A percentile compares a stretch with the other conserved stretches of the same genome.
Evolutionary conservation across 1,140 invertebrate species (phyloP).

Genomic region (Eubasilissa regina): DNA sequence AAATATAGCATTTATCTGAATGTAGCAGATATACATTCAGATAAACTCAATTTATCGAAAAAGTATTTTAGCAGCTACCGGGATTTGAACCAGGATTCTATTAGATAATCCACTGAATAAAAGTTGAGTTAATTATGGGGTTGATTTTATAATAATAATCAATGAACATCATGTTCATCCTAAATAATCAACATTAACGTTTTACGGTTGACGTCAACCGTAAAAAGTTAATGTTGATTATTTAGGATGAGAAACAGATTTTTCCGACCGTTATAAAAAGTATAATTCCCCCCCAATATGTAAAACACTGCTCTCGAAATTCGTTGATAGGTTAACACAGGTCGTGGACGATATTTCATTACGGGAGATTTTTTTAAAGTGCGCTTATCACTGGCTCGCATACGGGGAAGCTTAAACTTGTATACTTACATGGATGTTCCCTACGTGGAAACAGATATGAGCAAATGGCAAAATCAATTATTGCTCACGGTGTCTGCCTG

Average conservation of each 20-base stretch:
- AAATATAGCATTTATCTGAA: too few relatives aligned
- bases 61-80: too few relatives aligned
- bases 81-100: too few relatives aligned
- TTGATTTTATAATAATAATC: neutral
- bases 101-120: neutral
- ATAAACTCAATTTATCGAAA: too few relatives aligned
- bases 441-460: too few relatives aligned
- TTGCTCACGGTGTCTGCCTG: too few relatives aligned
- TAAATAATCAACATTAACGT: too few relatives aligned
- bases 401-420: neutral
- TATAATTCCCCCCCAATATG: neutral
- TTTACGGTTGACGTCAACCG: neutral
- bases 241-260: too few relatives aligned
- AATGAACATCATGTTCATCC: neutral
- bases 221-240: neutral
- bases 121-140: too few relatives aligned
- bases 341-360: neutral
- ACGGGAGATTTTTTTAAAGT: neutral
- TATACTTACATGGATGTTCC: neutral
- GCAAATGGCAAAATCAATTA: too few relatives aligned
- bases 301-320: constrained; percentile 16
- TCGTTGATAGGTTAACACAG: neutral
- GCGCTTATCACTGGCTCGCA: neutral
- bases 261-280: too few relatives aligned
- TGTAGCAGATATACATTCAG: too few relatives aligned